Evolutionary conservation across 2,888 invertebrate species (phyloP).

Genomic region (Pheosia gnoma): DNA sequence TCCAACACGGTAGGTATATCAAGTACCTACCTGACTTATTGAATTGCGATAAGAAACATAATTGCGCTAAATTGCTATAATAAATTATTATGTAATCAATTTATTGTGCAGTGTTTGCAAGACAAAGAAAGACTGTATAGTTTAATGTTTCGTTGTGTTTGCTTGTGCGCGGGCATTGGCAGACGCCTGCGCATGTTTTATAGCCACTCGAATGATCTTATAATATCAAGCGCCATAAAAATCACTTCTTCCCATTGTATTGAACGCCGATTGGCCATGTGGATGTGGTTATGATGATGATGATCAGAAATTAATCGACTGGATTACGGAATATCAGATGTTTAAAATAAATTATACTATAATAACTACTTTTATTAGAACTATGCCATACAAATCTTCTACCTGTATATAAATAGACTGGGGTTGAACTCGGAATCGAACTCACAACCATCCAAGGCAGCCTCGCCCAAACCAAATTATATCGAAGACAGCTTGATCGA

Average conservation of each 20-base stretch:
- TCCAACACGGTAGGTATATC: no score
- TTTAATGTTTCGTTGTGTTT: neutral
- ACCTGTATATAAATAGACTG: no score
- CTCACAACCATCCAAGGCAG: no score
- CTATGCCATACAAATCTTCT: no score
- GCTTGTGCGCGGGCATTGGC: neutral
- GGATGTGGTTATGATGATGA: neutral
- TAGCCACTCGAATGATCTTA: conserved; percentile 6
- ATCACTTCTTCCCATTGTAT: conserved; percentile 1
- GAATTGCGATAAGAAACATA: neutral
- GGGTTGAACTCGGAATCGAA: no score
- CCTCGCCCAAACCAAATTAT: no score
- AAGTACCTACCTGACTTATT: neutral
- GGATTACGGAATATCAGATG: no score
- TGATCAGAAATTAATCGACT: no score
- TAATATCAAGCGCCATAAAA: conserved; percentile 6
- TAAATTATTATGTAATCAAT: neutral
- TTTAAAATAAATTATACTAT: no score
- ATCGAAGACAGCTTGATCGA: no score
- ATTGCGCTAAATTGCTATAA: neutral
- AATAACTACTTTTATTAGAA: no score
- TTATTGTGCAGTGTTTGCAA: neutral
- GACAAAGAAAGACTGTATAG: neutral
- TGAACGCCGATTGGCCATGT: conserved; percentile 2
- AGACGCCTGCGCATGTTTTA: conserved; percentile 5